Evolutionary conservation across 2,888 invertebrate genomes (phyloP).

Genomic region (Aphodius granarius): DNA sequence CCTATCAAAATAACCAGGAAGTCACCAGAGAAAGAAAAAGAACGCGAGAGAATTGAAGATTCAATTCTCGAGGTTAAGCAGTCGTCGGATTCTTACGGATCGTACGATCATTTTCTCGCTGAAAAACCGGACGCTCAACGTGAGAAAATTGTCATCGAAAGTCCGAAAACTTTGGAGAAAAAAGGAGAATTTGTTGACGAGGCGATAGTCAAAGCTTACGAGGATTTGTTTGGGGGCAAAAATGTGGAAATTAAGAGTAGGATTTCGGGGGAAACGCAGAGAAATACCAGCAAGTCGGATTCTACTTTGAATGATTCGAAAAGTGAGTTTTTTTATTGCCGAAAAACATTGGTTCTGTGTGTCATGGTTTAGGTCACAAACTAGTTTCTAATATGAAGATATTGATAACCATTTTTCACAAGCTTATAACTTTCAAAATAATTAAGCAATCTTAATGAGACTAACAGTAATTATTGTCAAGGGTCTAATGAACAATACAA

Average conservation of each 20-base stretch:
- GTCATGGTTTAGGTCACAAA: too few relatives aligned
- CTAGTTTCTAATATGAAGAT: too few relatives aligned
- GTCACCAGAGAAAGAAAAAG: not conserved
- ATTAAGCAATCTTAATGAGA: too few relatives aligned
- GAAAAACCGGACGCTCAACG: not conserved
- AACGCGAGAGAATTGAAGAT: not conserved
- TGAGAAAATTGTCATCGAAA: not conserved
- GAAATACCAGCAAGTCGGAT: not conserved
- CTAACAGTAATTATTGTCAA: too few relatives aligned
- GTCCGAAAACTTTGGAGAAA: constrained; percentile 4
- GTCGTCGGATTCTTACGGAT: not conserved
- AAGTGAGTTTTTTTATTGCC: not conserved
- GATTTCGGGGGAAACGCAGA: not conserved
- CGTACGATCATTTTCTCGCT: not conserved
- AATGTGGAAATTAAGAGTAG: not conserved
- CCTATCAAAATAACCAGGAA: not conserved
- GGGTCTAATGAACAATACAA: too few relatives aligned
- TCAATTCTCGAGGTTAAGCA: not conserved
- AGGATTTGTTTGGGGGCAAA: not conserved
- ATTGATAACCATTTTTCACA: too few relatives aligned
- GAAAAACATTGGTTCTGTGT: too few relatives aligned
- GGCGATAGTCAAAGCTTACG: not conserved
- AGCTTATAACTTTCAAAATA: too few relatives aligned
- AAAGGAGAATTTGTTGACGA: constrained; percentile 12
- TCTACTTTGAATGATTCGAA: not conserved